These are phyloP conservation scores for Dreissena rostriformis DNA, from an alignment of 1,140 invertebrate species.

Conservation along the genomic window DNA sequence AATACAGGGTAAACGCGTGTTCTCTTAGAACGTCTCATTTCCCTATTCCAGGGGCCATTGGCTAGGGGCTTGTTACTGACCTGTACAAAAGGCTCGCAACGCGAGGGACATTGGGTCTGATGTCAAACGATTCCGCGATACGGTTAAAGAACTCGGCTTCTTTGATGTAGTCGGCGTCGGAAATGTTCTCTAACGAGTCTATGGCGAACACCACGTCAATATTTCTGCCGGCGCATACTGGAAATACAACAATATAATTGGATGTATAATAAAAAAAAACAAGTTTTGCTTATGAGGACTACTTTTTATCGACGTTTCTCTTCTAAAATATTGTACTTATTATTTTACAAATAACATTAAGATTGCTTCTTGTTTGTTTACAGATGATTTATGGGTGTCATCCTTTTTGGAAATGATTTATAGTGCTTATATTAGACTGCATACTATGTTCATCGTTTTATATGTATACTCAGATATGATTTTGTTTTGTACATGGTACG, in stretches of 20 bases:
- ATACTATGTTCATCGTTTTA: no score
- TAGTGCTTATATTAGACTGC: no score
- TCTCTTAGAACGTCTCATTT: no score
- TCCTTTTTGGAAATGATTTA: no score
- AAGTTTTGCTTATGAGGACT: not conserved
- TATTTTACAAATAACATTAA: no score
- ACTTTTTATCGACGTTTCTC: not conserved
- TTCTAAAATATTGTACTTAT: no score
- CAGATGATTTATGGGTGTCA: no score
- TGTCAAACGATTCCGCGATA: slow-evolving; percentile 59
- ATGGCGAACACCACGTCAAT: slow-evolving; percentile 71
- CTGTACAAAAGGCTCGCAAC: slow-evolving; percentile 65
- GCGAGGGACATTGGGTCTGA: slow-evolving; percentile 58
- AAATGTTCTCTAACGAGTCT: slow-evolving; percentile 65
- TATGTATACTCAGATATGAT: no score
- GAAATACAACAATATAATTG: slow-evolving; percentile 10
- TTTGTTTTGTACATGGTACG: no score
- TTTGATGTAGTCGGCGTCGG: slow-evolving; percentile 59
- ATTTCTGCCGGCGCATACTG: slow-evolving; percentile 63
- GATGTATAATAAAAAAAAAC: not conserved
- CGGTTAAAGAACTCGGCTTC: slow-evolving; percentile 66
- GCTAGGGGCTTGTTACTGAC: not conserved
- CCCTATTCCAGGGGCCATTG: not conserved
- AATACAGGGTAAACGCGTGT: no score
- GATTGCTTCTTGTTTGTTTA: no score